A percentile compares a stretch with the other conserved stretches of the same genome.
Evolutionary conservation across 2,797 vertebrate species (phyloP).

Genomic region (Peromyscus eremicus): DNA sequence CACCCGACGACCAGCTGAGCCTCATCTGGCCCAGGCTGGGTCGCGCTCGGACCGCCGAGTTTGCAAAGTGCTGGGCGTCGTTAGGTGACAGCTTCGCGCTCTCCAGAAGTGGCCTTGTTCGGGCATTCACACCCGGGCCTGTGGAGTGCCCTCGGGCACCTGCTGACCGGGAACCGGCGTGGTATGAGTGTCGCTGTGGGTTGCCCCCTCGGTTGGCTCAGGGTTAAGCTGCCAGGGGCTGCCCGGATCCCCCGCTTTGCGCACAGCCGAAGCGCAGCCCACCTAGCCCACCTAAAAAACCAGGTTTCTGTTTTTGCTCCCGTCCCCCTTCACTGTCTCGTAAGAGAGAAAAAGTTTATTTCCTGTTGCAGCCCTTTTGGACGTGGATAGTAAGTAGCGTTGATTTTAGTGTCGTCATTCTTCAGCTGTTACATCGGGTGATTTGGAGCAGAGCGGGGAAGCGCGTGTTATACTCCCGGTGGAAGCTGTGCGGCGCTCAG

Average conservation of each 20-base stretch:
- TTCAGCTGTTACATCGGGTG: slow-evolving; percentile 26
- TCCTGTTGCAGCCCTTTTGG: background rate
- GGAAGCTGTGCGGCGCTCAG: slow-evolving; percentile 76
- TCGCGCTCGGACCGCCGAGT: background rate
- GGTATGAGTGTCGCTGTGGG: background rate
- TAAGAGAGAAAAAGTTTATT: slow-evolving; percentile 66
- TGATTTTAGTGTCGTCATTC: slow-evolving; percentile 71
- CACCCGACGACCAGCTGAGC: background rate
- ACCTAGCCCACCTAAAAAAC: background rate
- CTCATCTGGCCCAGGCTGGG: background rate
- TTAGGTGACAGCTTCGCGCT: background rate
- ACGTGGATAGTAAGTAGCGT: background rate
- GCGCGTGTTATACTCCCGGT: slow-evolving; percentile 67
- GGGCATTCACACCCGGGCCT: background rate
- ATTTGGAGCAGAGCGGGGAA: slow-evolving; percentile 46
- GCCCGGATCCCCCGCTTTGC: background rate
- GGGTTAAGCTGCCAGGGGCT: background rate
- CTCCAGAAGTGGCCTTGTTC: background rate
- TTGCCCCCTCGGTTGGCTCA: background rate
- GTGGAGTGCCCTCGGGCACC: slow-evolving; percentile 11
- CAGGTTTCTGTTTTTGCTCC: background rate
- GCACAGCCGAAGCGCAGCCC: background rate
- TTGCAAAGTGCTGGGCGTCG: slow-evolving; percentile 54
- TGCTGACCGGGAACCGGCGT: background rate
- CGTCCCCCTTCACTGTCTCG: background rate